Conservation (phyloP, 2,113 vertebrate species). For the Elgaria multicarinata region DNA sequence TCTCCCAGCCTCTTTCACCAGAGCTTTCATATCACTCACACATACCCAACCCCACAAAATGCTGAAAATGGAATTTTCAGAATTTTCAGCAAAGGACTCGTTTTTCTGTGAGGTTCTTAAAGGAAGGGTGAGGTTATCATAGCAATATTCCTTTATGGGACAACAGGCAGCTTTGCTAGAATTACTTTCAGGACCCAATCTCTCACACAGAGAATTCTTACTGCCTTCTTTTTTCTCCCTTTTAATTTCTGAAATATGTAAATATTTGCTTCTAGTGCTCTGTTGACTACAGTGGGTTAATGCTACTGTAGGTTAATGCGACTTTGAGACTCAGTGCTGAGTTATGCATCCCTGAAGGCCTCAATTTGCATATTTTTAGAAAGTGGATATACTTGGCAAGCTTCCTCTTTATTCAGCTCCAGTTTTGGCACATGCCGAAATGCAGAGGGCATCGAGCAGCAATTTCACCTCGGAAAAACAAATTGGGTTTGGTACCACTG, state of each 20-base stretch:
- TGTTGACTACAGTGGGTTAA: constrained; percentile 55
- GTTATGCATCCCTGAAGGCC: constrained; percentile 67
- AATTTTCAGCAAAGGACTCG: neutral
- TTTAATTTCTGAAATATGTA: neutral
- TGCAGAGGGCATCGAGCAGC: constrained; percentile 60
- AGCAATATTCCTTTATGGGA: constrained; percentile 25
- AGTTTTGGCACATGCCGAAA: constrained; percentile 64
- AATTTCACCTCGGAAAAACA: constrained; percentile 70
- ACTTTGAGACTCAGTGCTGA: constrained; percentile 56
- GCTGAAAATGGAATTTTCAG: too few species aligned
- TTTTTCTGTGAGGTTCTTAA: neutral
- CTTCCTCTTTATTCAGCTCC: constrained; percentile 54
- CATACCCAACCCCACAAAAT: too few species aligned
- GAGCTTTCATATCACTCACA: too few species aligned
- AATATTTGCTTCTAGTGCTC: constrained; percentile 48
- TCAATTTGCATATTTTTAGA: constrained; percentile 69
- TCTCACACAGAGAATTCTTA: constrained; percentile 26
- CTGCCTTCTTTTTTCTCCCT: constrained; percentile 38
- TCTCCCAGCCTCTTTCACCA: too few species aligned
- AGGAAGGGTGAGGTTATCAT: neutral
- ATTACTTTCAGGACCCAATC: constrained; percentile 30
- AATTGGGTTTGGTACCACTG: constrained; percentile 66
- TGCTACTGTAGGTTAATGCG: constrained; percentile 52
- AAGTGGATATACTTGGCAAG: constrained; percentile 69
- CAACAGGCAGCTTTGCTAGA: constrained; percentile 41